Conservation (phyloP, 2,797 vertebrate species). For the Oophaga sylvatica region DNA sequence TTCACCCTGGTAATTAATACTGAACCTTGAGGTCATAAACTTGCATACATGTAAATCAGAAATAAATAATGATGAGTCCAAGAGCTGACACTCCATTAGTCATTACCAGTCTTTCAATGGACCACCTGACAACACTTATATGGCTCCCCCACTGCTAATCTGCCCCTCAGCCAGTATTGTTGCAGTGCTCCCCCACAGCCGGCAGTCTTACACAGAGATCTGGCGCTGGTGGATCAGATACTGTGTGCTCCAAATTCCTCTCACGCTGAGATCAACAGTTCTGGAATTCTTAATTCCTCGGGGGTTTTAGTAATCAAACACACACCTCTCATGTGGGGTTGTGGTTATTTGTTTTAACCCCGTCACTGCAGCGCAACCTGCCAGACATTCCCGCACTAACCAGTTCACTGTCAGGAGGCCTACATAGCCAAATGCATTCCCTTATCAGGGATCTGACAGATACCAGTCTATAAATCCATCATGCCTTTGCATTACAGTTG, state of each 20-base stretch:
- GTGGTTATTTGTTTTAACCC: constrained; percentile 58
- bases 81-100: not conserved
- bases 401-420: constrained; percentile 8
- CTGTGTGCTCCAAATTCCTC: constrained; percentile 59
- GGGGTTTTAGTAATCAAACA: constrained; percentile 56
- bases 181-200: constrained; percentile 52
- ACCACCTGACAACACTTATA: constrained; percentile 44
- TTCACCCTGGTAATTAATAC: not conserved
- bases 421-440: not conserved
- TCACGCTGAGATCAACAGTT: constrained; percentile 60
- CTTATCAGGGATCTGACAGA: not conserved
- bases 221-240: constrained; percentile 59
- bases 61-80: not conserved
- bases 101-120: constrained; percentile 34
- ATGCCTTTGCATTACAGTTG: constrained; percentile 9
- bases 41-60: not conserved
- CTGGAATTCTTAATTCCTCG: constrained; percentile 59
- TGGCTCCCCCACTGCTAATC: constrained; percentile 47
- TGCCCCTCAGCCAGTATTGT: constrained; percentile 44
- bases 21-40: not conserved
- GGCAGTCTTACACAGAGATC: constrained; percentile 52
- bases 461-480: not conserved
- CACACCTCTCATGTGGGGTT: constrained; percentile 59
- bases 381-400: constrained; percentile 39
- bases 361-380: constrained; percentile 32